Evolutionary conservation across 2,888 invertebrate genomes (phyloP), one percentile per base, ranked within the genome.

Genomic region (Allygus modestus): DNA sequence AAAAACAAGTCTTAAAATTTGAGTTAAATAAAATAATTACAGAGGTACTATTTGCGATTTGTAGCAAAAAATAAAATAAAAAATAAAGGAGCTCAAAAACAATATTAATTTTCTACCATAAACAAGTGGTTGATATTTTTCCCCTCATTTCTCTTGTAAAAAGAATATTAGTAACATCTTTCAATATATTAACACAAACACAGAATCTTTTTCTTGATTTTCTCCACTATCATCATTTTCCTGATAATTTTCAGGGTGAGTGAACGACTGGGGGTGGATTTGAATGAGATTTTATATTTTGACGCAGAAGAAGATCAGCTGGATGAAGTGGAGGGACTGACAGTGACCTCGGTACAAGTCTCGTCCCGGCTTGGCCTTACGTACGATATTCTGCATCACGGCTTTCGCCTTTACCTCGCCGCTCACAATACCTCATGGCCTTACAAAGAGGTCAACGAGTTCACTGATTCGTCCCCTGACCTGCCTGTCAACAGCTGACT

Each of bases 211-310:
- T n/a, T n/a, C n/a, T n/a, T n/a, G n/a, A n/a, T n/a, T n/a, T n/a
- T n/a, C n/a, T n/a, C n/a, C n/a, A n/a, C n/a, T n/a, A n/a, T n/a
- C n/a, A n/a, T n/a, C n/a, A n/a, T n/a, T n/a, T n/a, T n/a, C n/a
- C n/a, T n/a, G n/a, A n/a, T n/a, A n/a, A 65, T 23, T 73, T 73
- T 33, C 41, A 77, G 77, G 37, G 26, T 77, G 41, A 77, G 77
- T 77, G 77, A 77, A 77, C 77, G 77, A 28, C 7, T 43, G 17
- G 17, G 46, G 2, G 51, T 77, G 7, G 9, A 17, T 1, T 9
- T 77, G 20, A 26, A 51, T 26, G 46, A 77, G 15, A 46, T 77
- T 15, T 28, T 77, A 43, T 77, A 77, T 77, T 77, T 77, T 77
- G 77, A 77, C n/a, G 17, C 77, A n/a, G 41, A 77, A 15, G 41